Conservation (phyloP, 2,113 vertebrate species). For the Paradoxurus hermaphroditus region DNA sequence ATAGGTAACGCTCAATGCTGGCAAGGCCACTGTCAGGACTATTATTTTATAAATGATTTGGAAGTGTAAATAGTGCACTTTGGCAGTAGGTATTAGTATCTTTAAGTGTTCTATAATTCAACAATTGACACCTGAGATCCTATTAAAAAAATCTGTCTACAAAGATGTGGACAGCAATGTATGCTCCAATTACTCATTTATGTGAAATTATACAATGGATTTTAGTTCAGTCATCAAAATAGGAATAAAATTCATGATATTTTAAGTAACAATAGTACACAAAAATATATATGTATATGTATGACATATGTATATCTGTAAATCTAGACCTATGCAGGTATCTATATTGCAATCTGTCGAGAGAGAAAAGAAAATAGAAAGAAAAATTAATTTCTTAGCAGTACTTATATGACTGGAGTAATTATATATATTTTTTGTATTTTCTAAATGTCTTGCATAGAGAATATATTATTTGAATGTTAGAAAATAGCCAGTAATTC, state of each 20-base stretch:
- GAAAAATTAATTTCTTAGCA: not conserved
- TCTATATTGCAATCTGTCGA: not conserved
- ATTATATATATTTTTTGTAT: not conserved
- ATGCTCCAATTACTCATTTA: not conserved
- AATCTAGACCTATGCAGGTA: not conserved
- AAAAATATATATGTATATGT: not conserved
- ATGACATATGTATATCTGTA: not conserved
- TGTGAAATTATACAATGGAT: not conserved
- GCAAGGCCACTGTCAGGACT: not conserved
- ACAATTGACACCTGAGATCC: not conserved
- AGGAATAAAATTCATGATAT: not conserved
- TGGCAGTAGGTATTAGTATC: not conserved
- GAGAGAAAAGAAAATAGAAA: not conserved
- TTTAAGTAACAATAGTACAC: not conserved
- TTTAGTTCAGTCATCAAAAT: not conserved
- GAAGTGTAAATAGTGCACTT: not conserved
- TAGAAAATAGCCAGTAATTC: not conserved
- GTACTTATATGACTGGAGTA: not conserved
- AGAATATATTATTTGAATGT: not conserved
- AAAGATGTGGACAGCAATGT: not conserved
- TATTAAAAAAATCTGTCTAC: not conserved
- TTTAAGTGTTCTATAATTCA: not conserved
- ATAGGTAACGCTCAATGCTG: not conserved
- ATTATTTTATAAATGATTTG: not conserved
- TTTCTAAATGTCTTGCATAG: not conserved